phyloP scores from a whole-genome alignment of 1,140 invertebrate genomes.

The Maconellicoccus hirsutus region DNA sequence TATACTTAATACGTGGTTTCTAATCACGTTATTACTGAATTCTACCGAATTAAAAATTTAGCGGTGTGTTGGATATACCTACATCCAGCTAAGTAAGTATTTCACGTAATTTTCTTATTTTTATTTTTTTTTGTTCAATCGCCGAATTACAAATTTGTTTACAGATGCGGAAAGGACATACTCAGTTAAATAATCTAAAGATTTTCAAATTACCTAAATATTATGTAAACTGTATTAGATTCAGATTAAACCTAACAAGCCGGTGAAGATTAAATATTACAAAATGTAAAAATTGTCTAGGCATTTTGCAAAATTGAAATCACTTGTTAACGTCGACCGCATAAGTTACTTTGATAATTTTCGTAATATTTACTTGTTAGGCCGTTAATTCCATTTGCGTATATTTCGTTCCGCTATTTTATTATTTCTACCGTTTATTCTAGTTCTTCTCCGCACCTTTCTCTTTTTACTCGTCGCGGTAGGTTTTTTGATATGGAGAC shows the following conservation, averaged over 20 bases:
- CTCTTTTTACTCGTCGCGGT: background rate
- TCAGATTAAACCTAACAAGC: background rate
- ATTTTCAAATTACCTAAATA: background rate
- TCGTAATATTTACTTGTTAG: background rate
- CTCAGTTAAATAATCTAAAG: background rate
- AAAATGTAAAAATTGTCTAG: background rate
- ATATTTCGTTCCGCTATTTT: background rate
- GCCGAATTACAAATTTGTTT: too few relatives aligned
- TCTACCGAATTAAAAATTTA: background rate
- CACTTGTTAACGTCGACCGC: background rate
- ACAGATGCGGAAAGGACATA: too few relatives aligned
- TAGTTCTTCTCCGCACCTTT: background rate
- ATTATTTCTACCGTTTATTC: background rate
- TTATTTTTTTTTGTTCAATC: too few relatives aligned
- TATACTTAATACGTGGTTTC: background rate
- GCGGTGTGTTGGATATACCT: background rate
- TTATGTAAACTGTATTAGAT: background rate
- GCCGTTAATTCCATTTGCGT: background rate
- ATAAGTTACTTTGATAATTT: background rate
- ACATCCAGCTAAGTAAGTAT: too few relatives aligned
- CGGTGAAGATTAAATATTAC: background rate
- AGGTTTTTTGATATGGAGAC: too few relatives aligned
- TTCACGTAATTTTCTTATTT: too few relatives aligned
- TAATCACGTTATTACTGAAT: background rate
- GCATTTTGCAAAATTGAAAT: constrained; percentile 5